phyloP scores from a whole-genome alignment of 2,113 vertebrate genomes.

The Todiramphus saurophagus region DNA sequence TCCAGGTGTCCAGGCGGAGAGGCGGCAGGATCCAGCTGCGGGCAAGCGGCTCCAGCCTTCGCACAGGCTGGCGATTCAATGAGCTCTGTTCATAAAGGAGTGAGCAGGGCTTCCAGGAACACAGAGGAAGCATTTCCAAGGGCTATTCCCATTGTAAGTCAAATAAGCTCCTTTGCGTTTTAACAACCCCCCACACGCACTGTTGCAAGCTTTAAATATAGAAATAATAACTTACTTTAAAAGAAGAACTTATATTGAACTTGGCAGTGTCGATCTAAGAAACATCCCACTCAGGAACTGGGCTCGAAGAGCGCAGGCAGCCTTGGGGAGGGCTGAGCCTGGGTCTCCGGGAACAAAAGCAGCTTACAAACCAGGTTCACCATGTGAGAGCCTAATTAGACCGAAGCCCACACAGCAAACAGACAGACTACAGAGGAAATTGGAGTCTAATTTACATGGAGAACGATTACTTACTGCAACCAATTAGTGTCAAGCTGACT shows the following conservation, averaged over 20 bases:
- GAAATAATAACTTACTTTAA: not conserved
- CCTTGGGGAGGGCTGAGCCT: not conserved
- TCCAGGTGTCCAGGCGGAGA: not conserved
- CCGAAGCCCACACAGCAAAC: constrained; percentile 58
- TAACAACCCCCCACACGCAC: not conserved
- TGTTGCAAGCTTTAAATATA: not conserved
- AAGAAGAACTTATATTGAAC: not conserved
- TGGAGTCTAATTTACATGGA: constrained; percentile 66
- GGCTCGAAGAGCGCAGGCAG: rapidly evolving
- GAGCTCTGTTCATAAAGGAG: not conserved
- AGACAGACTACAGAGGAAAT: constrained; percentile 63
- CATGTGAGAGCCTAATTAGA: constrained; percentile 58
- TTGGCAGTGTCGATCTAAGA: not conserved
- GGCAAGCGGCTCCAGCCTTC: not conserved
- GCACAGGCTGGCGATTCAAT: not conserved
- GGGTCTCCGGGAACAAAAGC: constrained; percentile 36
- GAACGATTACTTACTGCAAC: constrained; percentile 66
- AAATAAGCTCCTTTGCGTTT: not conserved
- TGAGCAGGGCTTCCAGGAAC: not conserved
- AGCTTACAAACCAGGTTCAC: constrained; percentile 52
- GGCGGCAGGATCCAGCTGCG: not conserved
- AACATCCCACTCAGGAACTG: not conserved
- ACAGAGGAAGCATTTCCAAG: not conserved
- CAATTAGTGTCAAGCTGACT: constrained; percentile 71
- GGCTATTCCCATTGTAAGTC: not conserved